Percentiles rank a stretch among this genome's conserved stretches.
Evolutionary conservation across 2,888 invertebrate genomes (phyloP).

Genomic region (Macrosoma leucophasiata): DNA sequence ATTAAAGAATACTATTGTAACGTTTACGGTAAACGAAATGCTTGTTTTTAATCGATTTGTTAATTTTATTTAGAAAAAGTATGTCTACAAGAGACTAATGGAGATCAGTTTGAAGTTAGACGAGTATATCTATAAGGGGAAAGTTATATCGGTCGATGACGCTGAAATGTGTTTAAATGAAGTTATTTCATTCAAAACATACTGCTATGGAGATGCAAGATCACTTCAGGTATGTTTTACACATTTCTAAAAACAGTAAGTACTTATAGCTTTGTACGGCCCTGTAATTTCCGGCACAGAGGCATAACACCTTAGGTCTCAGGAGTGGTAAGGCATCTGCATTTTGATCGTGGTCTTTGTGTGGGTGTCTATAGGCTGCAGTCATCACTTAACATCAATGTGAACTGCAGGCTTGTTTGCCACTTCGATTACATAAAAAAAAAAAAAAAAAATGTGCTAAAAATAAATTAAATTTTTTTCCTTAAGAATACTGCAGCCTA

Average conservation of each 20-base stretch:
- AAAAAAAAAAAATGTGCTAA: no score
- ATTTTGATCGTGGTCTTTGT: no score
- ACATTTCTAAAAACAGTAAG: slow-evolving; percentile 23
- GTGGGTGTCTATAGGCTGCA: slow-evolving; percentile 2
- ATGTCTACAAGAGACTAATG: slow-evolving; percentile 40
- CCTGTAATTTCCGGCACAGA: no score
- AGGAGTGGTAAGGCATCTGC: no score
- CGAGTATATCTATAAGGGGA: slow-evolving; percentile 43
- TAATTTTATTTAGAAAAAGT: no score
- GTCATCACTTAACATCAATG: not conserved
- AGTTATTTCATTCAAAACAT: slow-evolving; percentile 32
- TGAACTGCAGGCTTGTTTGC: not conserved
- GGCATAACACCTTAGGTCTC: no score
- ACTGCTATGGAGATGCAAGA: slow-evolving; percentile 33
- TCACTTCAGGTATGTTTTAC: slow-evolving; percentile 41
- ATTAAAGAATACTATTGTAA: no score
- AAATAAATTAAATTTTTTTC: no score
- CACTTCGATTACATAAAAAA: no score
- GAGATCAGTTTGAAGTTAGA: slow-evolving; percentile 45
- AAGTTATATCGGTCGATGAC: slow-evolving; percentile 34
- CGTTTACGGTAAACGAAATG: no score
- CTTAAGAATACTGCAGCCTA: no score
- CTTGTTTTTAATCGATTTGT: no score
- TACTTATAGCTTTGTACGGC: not conserved
- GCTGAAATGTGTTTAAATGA: slow-evolving; percentile 40